phyloP scores from a whole-genome alignment of 2,888 invertebrate genomes.

The Pollenia angustigena region DNA sequence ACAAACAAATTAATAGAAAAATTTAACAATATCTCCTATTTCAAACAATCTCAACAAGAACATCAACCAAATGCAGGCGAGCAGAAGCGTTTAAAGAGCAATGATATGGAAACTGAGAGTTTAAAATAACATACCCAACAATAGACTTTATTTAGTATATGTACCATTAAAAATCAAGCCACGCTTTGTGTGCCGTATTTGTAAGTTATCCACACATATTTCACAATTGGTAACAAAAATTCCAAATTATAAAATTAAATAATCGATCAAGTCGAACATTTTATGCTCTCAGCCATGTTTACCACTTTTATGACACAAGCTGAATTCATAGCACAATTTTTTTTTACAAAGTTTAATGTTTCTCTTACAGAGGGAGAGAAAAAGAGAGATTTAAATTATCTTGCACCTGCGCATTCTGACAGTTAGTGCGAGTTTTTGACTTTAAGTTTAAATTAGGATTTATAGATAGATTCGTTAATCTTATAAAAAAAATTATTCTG shows the following conservation, averaged over 20 bases:
- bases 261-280: not conserved
- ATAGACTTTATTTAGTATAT: not conserved
- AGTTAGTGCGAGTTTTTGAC: too few species aligned
- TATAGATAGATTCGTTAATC: too few species aligned
- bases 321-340: too few species aligned
- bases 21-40: not conserved
- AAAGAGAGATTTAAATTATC: too few species aligned
- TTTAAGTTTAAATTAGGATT: too few species aligned
- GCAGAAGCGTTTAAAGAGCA: not conserved
- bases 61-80: not conserved
- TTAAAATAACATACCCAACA: not conserved
- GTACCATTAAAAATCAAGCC: conserved; percentile 35
- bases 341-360: too few species aligned
- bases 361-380: too few species aligned
- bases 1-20: not conserved
- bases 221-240: conserved; percentile 46
- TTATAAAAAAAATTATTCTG: too few species aligned
- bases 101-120: not conserved
- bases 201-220: conserved; percentile 75
- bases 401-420: too few species aligned
- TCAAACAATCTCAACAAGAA: not conserved
- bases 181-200: conserved; percentile 74
- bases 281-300: not conserved
- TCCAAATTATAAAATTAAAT: conserved; percentile 41
- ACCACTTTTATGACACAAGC: too few species aligned